Conservation (phyloP, 2,797 vertebrate genomes). For the Sebastolobus altivelis region DNA sequence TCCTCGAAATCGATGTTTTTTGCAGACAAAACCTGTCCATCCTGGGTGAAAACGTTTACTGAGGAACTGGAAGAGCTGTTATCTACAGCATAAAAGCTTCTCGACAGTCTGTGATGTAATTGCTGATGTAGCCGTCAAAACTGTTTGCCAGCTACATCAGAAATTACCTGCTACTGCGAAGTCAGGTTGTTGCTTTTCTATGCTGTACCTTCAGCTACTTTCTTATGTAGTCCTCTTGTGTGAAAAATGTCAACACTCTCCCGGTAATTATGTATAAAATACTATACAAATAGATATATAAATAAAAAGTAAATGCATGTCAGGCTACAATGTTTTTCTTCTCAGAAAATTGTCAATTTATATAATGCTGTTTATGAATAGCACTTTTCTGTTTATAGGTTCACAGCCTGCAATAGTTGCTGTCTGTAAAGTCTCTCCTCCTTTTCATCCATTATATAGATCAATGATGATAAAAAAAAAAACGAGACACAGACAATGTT, state of each 20-base stretch:
- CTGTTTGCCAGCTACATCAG: neutral
- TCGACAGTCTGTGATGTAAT: neutral
- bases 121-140: neutral
- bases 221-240: no score
- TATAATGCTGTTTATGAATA: neutral
- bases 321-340: neutral
- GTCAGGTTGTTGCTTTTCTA: neutral
- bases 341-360: neutral
- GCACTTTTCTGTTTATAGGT: neutral
- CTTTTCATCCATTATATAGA: neutral
- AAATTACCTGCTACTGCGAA: neutral
- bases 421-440: neutral
- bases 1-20: neutral
- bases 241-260: neutral
- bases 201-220: neutral
- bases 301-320: no score
- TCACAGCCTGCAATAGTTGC: neutral
- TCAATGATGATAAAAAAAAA: neutral
- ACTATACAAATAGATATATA: neutral
- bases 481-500: constrained; percentile 25
- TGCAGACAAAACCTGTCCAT: neutral
- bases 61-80: neutral
- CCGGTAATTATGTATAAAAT: neutral
- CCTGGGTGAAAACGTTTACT: neutral
- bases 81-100: neutral